Conservation (phyloP, 2,888 invertebrate species). For the Isotomurus palustris region DNA sequence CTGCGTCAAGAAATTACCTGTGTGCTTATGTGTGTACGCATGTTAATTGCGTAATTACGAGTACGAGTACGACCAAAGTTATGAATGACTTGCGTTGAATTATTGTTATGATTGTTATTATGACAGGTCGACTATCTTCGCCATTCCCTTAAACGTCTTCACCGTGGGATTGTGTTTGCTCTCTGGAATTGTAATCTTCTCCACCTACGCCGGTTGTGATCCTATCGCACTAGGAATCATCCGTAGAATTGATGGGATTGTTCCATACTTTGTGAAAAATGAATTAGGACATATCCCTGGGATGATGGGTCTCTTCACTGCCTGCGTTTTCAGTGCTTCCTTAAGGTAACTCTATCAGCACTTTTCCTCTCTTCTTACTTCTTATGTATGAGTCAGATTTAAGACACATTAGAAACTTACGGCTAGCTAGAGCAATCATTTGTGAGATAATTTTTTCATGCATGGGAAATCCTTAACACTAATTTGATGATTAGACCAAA, state of each 20-base stretch:
- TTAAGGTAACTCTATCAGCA: no score
- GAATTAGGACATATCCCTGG: conserved; percentile 38
- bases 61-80: not conserved
- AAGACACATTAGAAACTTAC: no score
- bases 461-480: no score
- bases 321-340: conserved; percentile 44
- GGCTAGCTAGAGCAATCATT: no score
- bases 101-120: not conserved
- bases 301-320: conserved; percentile 45
- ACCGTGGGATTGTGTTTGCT: conserved; percentile 36
- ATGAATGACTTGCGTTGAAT: not conserved
- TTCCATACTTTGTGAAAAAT: conserved; percentile 42
- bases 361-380: no score
- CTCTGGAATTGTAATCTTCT: conserved; percentile 41
- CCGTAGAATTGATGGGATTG: conserved; percentile 34
- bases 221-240: conserved; percentile 38
- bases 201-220: conserved; percentile 42
- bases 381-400: no score
- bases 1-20: not conserved
- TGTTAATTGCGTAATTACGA: not conserved
- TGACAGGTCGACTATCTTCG: conserved; percentile 37
- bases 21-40: no score
- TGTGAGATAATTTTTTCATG: no score
- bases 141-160: conserved; percentile 38
- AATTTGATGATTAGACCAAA: no score